Percentiles rank a stretch among this genome's conserved stretches.
Evolutionary conservation across 2,113 vertebrate species (phyloP).

Genomic region (Albula glossodonta): DNA sequence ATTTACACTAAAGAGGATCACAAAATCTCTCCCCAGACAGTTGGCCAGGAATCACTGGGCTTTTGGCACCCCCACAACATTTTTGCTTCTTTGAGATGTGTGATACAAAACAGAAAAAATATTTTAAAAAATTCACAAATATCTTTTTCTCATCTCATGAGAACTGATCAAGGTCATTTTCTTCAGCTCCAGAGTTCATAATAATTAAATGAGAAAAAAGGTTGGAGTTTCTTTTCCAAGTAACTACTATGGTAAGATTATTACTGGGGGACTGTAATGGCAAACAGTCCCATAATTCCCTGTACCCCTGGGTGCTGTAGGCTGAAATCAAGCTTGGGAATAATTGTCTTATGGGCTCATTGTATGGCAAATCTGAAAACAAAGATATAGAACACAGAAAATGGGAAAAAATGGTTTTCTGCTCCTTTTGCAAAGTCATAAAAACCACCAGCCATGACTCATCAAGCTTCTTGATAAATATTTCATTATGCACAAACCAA

Average conservation of each 20-base stretch:
- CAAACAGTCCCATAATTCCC: not conserved
- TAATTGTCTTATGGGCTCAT: not conserved
- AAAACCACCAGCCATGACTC: not conserved
- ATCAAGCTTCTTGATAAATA: not conserved
- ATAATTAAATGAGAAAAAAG: conserved; percentile 2
- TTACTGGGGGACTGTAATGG: not conserved
- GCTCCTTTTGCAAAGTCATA: not conserved
- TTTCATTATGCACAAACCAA: no score
- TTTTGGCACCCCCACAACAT: not conserved
- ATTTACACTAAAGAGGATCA: conserved; percentile 1
- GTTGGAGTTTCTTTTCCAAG: not conserved
- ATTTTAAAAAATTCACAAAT: not conserved
- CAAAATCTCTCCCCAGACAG: not conserved
- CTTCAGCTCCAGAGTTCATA: not conserved
- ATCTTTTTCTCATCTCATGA: not conserved
- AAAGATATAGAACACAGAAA: not conserved
- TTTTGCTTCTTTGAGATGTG: not conserved
- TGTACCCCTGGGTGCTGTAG: conserved; percentile 4
- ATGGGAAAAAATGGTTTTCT: not conserved
- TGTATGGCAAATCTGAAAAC: not conserved
- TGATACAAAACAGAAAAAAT: not conserved
- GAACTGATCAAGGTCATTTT: not conserved
- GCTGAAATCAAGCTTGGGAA: not conserved
- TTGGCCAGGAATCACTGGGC: not conserved
- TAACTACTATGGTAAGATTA: not conserved